These are phyloP conservation scores for Seira ritae DNA, from an alignment of 2,888 invertebrate species.

Conservation along the genomic window DNA sequence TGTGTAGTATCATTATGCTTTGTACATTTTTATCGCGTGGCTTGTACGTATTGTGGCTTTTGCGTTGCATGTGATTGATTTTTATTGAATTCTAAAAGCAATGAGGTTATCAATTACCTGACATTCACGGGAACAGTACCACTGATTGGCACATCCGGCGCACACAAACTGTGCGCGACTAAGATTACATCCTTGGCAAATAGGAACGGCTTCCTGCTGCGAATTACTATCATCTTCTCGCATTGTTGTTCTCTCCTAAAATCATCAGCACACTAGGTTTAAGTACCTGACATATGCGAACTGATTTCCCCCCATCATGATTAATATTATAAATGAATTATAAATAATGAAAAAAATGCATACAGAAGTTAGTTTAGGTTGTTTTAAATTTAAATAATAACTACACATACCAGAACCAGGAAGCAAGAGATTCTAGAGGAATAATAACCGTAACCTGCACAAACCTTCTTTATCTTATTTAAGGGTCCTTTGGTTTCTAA, in stretches of 20 bases:
- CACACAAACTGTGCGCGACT: slow-evolving; percentile 89
- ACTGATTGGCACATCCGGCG: slow-evolving; percentile 89
- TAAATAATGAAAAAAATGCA: too few species aligned
- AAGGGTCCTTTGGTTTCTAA: slow-evolving; percentile 73
- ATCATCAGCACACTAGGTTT: too few species aligned
- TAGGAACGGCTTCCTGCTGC: slow-evolving; percentile 79
- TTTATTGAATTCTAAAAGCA: not conserved
- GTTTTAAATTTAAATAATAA: too few species aligned
- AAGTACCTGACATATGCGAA: too few species aligned
- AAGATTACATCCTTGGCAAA: slow-evolving; percentile 90
- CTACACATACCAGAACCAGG: too few species aligned
- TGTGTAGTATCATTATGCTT: too few species aligned
- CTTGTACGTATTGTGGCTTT: not conserved
- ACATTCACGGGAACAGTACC: slow-evolving; percentile 95
- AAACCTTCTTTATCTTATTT: slow-evolving; percentile 51
- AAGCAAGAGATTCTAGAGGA: too few species aligned
- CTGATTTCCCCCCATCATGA: too few species aligned
- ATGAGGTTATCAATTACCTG: slow-evolving; percentile 82
- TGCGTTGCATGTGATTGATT: not conserved
- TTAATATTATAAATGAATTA: too few species aligned
- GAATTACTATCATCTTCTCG: slow-evolving; percentile 70
- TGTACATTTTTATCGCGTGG: too few species aligned
- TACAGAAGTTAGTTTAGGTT: too few species aligned
- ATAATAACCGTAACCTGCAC: too few species aligned
- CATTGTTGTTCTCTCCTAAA: slow-evolving; percentile 41